These are phyloP conservation scores for Rafetus swinhoei DNA, from an alignment of 2,113 vertebrate species.

Conservation along the genomic window DNA sequence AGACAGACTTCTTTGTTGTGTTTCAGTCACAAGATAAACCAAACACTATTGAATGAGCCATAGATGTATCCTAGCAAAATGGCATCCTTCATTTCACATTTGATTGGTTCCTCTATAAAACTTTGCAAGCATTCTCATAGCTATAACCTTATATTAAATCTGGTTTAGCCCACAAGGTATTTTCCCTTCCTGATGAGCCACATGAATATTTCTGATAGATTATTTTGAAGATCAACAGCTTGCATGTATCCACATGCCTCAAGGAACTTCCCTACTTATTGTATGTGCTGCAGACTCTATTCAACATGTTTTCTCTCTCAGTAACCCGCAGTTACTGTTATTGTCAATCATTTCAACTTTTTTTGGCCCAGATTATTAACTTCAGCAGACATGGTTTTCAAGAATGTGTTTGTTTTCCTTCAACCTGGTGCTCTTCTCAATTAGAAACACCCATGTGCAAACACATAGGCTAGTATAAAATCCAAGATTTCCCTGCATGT, in stretches of 20 bases:
- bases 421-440: neutral
- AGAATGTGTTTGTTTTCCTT: neutral
- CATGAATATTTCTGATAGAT: neutral
- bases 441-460: neutral
- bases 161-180: neutral
- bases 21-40: neutral
- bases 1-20: neutral
- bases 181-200: neutral
- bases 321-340: neutral
- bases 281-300: neutral
- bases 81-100: fast-evolving
- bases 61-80: fast-evolving
- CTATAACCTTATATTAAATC: neutral
- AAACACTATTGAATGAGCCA: neutral
- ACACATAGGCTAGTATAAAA: neutral
- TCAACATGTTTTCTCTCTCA: neutral
- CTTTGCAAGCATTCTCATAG: neutral
- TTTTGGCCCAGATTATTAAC: neutral
- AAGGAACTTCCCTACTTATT: neutral
- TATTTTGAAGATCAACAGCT: neutral
- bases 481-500: neutral
- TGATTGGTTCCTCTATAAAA: neutral
- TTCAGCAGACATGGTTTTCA: neutral
- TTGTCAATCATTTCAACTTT: neutral
- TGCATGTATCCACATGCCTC: neutral